Conservation (phyloP, 2,113 vertebrate genomes). For the Fulica atra region DNA sequence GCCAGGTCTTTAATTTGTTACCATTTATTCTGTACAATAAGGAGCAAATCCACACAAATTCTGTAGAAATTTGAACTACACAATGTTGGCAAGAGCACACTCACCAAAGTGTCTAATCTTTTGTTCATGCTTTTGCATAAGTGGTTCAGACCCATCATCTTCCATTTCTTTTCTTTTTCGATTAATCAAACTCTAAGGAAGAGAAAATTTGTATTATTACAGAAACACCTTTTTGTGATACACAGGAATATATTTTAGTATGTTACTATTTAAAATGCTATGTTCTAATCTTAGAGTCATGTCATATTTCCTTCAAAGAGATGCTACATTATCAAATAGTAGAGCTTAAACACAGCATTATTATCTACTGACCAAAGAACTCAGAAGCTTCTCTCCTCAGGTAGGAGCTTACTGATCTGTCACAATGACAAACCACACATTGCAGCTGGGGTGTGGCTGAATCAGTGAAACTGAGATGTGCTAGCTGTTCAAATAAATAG, state of each 20-base stretch:
- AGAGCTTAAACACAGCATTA: neutral
- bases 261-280: neutral
- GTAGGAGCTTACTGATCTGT: neutral
- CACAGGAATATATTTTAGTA: neutral
- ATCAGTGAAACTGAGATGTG: neutral
- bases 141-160: constrained; percentile 84
- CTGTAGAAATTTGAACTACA: neutral
- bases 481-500: neutral
- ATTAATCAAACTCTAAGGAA: constrained; percentile 92
- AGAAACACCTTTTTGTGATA: neutral
- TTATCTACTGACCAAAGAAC: neutral
- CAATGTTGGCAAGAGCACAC: constrained; percentile 41
- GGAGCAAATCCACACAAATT: neutral
- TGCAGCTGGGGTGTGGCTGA: neutral
- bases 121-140: constrained; percentile 90
- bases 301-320: neutral
- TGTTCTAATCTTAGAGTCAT: neutral
- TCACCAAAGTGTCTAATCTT: constrained; percentile 95
- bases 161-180: constrained; percentile 78
- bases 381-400: neutral
- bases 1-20: neutral
- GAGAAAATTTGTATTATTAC: neutral
- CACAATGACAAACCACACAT: neutral
- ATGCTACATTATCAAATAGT: neutral
- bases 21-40: neutral